Percentiles rank a stretch among this genome's conserved stretches.
Conservation (phyloP, 2,888 invertebrate species). For the Elysia crispata region DNA sequence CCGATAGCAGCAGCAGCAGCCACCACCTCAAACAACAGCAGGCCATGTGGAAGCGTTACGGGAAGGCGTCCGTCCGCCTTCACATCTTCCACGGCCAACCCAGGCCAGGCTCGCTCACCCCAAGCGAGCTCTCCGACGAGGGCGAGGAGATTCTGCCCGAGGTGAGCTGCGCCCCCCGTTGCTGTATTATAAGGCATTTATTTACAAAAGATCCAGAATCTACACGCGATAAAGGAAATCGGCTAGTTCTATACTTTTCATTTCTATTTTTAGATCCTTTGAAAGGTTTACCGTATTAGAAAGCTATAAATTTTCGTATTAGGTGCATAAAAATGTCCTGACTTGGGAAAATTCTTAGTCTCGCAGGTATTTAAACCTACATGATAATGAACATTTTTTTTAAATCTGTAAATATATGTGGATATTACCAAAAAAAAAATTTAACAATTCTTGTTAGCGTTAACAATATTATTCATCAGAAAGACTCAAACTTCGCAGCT, state of each 20-base stretch:
- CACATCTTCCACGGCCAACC: slow-evolving; percentile 72
- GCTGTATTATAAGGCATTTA: not conserved
- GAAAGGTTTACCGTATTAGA: too few species aligned
- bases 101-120: slow-evolving; percentile 74
- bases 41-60: slow-evolving; percentile 63
- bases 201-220: not conserved
- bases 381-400: too few species aligned
- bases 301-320: not conserved
- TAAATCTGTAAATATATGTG: too few species aligned
- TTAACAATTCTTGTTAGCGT: too few species aligned
- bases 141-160: slow-evolving; percentile 71
- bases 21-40: not conserved
- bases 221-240: not conserved
- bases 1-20: slow-evolving; percentile 65
- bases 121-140: slow-evolving; percentile 72
- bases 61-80: slow-evolving; percentile 67
- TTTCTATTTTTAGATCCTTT: not conserved
- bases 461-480: too few species aligned
- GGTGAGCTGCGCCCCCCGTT: slow-evolving; percentile 50
- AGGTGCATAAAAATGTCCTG: too few species aligned
- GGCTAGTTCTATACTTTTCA: not conserved
- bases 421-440: too few species aligned
- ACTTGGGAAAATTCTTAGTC: too few species aligned
- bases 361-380: too few species aligned
- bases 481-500: too few species aligned